These are phyloP conservation scores for Telmatherina bonti DNA, from an alignment of 2,797 vertebrate species.

Conservation along the genomic window DNA sequence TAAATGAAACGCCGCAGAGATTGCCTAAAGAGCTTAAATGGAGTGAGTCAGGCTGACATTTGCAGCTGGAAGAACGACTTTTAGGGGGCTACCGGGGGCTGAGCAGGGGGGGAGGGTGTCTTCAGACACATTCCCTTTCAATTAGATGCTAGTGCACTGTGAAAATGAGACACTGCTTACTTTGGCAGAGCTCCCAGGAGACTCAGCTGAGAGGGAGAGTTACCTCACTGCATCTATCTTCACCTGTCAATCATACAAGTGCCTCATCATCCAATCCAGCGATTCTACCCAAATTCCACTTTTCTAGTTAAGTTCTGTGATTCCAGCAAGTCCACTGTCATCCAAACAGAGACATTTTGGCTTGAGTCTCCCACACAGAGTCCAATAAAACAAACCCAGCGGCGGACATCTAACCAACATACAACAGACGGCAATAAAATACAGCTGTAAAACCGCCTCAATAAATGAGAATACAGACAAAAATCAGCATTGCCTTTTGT, in stretches of 20 bases:
- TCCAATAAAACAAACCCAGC: constrained; percentile 56
- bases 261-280: constrained; percentile 3
- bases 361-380: constrained; percentile 20
- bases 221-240: constrained; percentile 16
- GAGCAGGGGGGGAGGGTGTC: neutral
- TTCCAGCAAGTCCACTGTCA: constrained; percentile 15
- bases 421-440: constrained; percentile 62
- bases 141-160: constrained; percentile 32
- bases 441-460: constrained; percentile 61
- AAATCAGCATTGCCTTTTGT: constrained; percentile 9
- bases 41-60: constrained; percentile 35
- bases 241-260: constrained; percentile 21
- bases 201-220: constrained; percentile 28
- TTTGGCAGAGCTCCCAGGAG: constrained; percentile 37
- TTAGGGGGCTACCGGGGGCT: neutral
- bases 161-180: constrained; percentile 35
- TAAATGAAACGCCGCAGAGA: constrained; percentile 15
- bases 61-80: constrained; percentile 24
- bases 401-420: constrained; percentile 49
- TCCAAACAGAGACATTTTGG: constrained; percentile 28
- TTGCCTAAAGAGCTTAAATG: constrained; percentile 25
- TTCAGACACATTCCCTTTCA: constrained; percentile 42
- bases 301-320: neutral
- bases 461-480: constrained; percentile 58
- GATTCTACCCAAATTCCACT: neutral